A percentile compares a stretch with the other conserved stretches of the same genome.
Evolutionary conservation across 1,140 invertebrate species (phyloP).

Genomic region (Leptopilina clavipes): DNA sequence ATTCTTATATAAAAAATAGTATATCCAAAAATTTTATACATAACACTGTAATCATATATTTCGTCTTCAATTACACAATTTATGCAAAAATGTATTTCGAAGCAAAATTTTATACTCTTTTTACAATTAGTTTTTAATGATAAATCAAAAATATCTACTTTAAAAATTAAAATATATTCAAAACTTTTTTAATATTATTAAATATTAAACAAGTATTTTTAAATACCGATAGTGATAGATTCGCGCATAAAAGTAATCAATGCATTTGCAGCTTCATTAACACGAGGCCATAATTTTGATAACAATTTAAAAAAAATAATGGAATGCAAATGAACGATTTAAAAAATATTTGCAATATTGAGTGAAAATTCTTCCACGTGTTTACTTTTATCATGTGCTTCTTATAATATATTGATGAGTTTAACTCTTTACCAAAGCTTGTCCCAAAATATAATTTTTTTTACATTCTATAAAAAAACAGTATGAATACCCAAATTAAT

Average conservation of each 20-base stretch:
- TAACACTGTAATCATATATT: neutral
- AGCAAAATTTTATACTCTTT: neutral
- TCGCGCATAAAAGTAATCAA: no score
- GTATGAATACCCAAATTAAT: neutral
- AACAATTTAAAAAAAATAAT: neutral
- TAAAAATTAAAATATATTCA: no score
- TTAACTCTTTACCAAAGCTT: slow-evolving; percentile 10
- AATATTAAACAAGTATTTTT: slow-evolving; percentile 3
- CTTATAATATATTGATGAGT: neutral
- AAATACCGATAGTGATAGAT: neutral
- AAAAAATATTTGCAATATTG: neutral
- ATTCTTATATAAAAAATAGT: neutral
- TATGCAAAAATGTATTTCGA: no score
- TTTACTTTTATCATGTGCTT: neutral
- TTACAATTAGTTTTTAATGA: neutral
- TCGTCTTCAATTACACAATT: neutral
- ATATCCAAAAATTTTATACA: neutral
- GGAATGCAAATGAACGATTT: neutral
- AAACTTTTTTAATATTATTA: neutral
- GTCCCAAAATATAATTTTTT: slow-evolving; percentile 10
- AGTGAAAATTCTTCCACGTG: slow-evolving; percentile 22
- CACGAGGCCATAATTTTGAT: neutral
- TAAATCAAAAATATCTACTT: no score
- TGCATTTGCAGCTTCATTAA: neutral
- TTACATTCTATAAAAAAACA: no score